Base-by-base conservation (phyloP, 2,113 vertebrate genomes). In the Pimephales promelas region DNA sequence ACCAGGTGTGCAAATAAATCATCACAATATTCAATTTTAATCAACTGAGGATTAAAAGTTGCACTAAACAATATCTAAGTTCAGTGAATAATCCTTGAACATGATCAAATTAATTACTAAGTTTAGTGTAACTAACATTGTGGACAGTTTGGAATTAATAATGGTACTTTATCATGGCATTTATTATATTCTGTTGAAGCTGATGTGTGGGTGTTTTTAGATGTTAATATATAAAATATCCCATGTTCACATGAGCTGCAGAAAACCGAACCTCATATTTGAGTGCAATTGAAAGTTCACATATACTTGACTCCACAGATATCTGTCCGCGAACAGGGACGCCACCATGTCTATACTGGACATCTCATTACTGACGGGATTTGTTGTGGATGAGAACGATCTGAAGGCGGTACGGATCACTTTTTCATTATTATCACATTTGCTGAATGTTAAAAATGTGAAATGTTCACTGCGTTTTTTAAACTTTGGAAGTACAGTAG, bases 261-360 rank as follows among this genome's bases (percentile, higher is more conserved):
- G 16, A 66, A 16, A 18, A 18, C 16, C 86, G 77, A 31, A 34
- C 3, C 28, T 28, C 18, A 36, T 36, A 5, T 36, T 68, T 22
- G 40, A 68, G 31, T n/a, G 28, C 26, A 18, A 66, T 7, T 34
- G 62, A 66, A 34, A 68, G 18, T 40, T 71, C 3, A 47, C 10
- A 9, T 72, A 26, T 72, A n/a, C n/a, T 72, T 26, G 22, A 14
- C 20, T 75, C 7, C 31, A 3, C 81, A 94, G 92, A 10, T 92
- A 86, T 71, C 86, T 82, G 52, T 70, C 89, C 74, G 71, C 2
- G 0, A 16, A 87, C 0, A 83, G 0, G 13, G 90, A 92, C 5
- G 92, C 94, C 68, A 85, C 90, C 16, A 94, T 95, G 94, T 90
- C 94, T n/a, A 87, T 95, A 70, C 72, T 95, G 71, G 94, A 95